Conservation (phyloP, 2,888 invertebrate species). For the Caenorhabditis angaria region DNA sequence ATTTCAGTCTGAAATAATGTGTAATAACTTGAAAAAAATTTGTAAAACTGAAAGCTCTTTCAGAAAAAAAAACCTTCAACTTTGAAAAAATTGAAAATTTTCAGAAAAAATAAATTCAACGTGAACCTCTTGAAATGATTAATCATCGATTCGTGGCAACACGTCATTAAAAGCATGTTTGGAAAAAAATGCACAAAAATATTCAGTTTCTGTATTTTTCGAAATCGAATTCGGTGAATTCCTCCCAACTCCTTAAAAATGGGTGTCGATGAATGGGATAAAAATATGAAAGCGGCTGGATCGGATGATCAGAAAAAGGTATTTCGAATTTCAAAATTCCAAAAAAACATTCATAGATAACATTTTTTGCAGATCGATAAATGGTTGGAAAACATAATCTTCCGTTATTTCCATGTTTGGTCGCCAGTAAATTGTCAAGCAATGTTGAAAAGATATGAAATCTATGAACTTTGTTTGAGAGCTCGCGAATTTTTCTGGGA, state of each 20-base stretch:
- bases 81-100: too few species aligned
- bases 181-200: too few species aligned
- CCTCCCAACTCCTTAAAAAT: conserved; percentile 8
- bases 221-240: not conserved
- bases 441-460: conserved; percentile 56
- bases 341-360: too few species aligned
- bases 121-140: too few species aligned
- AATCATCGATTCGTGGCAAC: not conserved
- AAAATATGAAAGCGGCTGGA: conserved; percentile 18
- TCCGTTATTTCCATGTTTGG: conserved; percentile 49
- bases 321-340: not conserved
- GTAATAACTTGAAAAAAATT: too few species aligned
- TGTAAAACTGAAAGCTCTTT: too few species aligned
- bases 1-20: too few species aligned
- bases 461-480: conserved; percentile 61
- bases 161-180: not conserved
- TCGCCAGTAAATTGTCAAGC: conserved; percentile 53
- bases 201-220: not conserved
- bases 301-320: conserved; percentile 29
- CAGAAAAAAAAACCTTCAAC: too few species aligned
- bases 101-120: not conserved
- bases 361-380: conserved; percentile 25
- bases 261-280: conserved; percentile 26
- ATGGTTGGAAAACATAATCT: conserved; percentile 47
- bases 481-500: conserved; percentile 62